A percentile compares a stretch with the other conserved stretches of the same genome.
phyloP scores from a whole-genome alignment of 2,113 vertebrate species.

The Silurus meridionalis region DNA sequence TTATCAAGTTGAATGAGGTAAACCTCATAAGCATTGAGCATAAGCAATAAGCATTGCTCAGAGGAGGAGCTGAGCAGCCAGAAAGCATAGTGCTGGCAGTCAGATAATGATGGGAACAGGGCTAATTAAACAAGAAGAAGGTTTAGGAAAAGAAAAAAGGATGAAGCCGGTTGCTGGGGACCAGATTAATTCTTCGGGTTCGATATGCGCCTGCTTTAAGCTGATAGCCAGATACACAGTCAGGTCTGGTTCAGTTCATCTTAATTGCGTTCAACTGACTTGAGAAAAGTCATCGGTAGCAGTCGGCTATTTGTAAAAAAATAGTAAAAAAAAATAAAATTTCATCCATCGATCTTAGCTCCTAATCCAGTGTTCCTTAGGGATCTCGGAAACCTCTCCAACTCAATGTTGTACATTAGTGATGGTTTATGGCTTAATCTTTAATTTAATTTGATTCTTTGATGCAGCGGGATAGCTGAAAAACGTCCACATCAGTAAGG shows the following conservation, averaged over 20 bases:
- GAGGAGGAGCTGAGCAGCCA: slow-evolving; percentile 2
- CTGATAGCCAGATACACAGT: background rate
- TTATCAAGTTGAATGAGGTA: slow-evolving; percentile 22
- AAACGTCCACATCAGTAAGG: slow-evolving; percentile 20
- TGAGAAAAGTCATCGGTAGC: background rate
- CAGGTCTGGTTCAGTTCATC: background rate
- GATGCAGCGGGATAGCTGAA: slow-evolving; percentile 24
- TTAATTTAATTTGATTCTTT: slow-evolving; percentile 50
- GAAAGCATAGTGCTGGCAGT: slow-evolving; percentile 20
- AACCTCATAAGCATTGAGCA: no score
- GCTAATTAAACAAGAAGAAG: slow-evolving; percentile 45
- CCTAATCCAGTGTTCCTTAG: background rate
- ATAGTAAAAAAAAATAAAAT: background rate
- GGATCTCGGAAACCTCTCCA: slow-evolving; percentile 28
- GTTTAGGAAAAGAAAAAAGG: background rate
- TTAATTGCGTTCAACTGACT: slow-evolving; percentile 46
- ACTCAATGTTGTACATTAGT: slow-evolving; percentile 30
- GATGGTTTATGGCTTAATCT: slow-evolving; percentile 48
- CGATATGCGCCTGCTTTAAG: background rate
- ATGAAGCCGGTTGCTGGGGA: background rate
- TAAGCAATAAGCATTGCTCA: background rate
- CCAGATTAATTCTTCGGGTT: slow-evolving; percentile 26
- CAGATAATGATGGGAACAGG: slow-evolving; percentile 32
- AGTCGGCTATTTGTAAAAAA: background rate
- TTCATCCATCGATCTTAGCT: background rate